A percentile compares a stretch with the other conserved stretches of the same genome.
Evolutionary conservation across 2,888 invertebrate genomes (phyloP).

Genomic region (Dasysyrphus albostriatus): DNA sequence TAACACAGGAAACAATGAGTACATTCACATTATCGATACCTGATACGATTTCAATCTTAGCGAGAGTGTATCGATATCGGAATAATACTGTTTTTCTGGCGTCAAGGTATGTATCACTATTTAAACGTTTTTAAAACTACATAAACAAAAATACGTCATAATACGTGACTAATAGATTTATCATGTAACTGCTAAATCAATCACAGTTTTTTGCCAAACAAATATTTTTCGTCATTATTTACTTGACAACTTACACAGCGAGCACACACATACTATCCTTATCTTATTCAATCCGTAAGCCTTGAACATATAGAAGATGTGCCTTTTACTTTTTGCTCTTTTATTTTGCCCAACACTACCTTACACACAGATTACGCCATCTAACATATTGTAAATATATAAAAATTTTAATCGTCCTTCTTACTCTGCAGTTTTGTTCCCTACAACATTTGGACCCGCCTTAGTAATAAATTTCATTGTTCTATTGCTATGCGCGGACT

Average conservation of each 20-base stretch:
- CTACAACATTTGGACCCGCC: conserved; percentile 37
- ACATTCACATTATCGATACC: no score
- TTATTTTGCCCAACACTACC: conserved; percentile 19
- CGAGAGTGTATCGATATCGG: no score
- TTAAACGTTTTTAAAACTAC: no score
- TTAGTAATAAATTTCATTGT: conserved; percentile 67
- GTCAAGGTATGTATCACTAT: no score
- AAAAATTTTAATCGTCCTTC: conserved; percentile 27
- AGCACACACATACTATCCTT: conserved; percentile 3
- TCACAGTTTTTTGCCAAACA: neutral
- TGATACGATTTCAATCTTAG: no score
- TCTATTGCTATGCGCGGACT: conserved; percentile 55
- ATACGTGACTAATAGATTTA: no score
- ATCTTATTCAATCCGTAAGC: neutral
- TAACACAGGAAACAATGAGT: no score
- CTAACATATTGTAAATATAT: conserved; percentile 42
- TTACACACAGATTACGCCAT: conserved; percentile 45
- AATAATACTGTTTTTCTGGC: no score
- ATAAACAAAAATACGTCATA: no score
- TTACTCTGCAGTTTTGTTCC: neutral
- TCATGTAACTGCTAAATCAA: no score
- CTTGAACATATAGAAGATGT: neutral
- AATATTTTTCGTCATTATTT: conserved; percentile 32
- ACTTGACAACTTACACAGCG: neutral
- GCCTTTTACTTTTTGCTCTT: conserved; percentile 5